Percentiles rank a stretch among this genome's conserved stretches.
Conservation (phyloP, 2,113 vertebrate species). For the Empidonax traillii region DNA sequence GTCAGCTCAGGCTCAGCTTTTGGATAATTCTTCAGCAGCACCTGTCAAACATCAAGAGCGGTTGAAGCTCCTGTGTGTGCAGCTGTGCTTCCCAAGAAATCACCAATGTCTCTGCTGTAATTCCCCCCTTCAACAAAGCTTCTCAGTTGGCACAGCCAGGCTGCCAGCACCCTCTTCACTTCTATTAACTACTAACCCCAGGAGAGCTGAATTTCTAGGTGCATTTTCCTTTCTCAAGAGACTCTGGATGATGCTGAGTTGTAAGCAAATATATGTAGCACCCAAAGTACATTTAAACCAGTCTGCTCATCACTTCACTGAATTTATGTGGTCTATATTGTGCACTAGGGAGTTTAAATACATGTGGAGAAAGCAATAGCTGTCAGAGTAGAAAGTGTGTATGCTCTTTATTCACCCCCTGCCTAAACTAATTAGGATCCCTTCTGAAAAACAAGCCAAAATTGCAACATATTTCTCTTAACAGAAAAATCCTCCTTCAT, state of each 20-base stretch:
- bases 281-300: neutral
- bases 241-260: neutral
- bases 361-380: neutral
- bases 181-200: neutral
- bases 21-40: neutral
- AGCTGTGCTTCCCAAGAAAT: neutral
- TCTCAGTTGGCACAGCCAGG: neutral
- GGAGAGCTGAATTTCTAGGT: neutral
- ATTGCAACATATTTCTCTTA: neutral
- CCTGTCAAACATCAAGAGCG: neutral
- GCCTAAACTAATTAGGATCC: neutral
- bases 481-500: neutral
- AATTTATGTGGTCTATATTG: neutral
- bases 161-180: neutral
- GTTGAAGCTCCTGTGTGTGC: neutral
- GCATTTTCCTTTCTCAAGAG: neutral
- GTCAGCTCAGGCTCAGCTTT: neutral
- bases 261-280: neutral
- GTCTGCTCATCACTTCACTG: neutral
- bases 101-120: neutral
- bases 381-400: neutral
- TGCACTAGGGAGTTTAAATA: neutral
- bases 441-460: neutral
- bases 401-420: neutral
- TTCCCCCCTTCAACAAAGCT: neutral